Percentiles rank a stretch among this genome's conserved stretches.
Conservation (phyloP, 1,140 invertebrate genomes). For the Drosophila punjabiensis region DNA sequence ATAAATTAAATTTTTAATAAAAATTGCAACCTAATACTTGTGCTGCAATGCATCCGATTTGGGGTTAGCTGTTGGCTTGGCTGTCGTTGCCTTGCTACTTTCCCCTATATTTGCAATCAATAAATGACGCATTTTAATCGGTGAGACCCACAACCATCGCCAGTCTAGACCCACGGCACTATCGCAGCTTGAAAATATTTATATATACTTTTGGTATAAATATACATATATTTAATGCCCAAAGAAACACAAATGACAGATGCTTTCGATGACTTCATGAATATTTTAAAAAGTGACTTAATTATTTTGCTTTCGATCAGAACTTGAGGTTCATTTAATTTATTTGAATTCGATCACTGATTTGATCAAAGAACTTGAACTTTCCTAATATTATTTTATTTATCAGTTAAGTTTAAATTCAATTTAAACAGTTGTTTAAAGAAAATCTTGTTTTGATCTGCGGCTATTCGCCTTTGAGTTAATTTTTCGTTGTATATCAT, state of each 20-base stretch:
- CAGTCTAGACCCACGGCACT: slow-evolving; percentile 6
- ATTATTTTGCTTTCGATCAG: neutral
- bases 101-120: slow-evolving; percentile 40
- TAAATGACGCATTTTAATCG: slow-evolving; percentile 50
- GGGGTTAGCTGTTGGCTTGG: slow-evolving; percentile 6
- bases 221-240: slow-evolving; percentile 1
- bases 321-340: neutral
- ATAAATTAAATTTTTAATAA: too few relatives aligned
- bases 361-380: slow-evolving; percentile 13
- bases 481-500: slow-evolving; percentile 8
- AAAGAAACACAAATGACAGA: slow-evolving; percentile 12
- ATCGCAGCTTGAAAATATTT: slow-evolving; percentile 18
- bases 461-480: slow-evolving; percentile 37
- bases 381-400: neutral
- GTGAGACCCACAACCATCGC: slow-evolving; percentile 15
- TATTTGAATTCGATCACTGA: slow-evolving; percentile 16
- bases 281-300: slow-evolving; percentile 28
- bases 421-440: slow-evolving; percentile 15
- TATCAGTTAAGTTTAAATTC: neutral
- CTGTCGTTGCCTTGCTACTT: slow-evolving; percentile 26
- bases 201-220: neutral
- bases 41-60: slow-evolving; percentile 21
- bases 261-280: slow-evolving; percentile 39
- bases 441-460: slow-evolving; percentile 28
- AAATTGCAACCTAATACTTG: neutral